These are phyloP conservation scores for Otus sunia DNA, from an alignment of 2,113 vertebrate genomes.

Conservation along the genomic window DNA sequence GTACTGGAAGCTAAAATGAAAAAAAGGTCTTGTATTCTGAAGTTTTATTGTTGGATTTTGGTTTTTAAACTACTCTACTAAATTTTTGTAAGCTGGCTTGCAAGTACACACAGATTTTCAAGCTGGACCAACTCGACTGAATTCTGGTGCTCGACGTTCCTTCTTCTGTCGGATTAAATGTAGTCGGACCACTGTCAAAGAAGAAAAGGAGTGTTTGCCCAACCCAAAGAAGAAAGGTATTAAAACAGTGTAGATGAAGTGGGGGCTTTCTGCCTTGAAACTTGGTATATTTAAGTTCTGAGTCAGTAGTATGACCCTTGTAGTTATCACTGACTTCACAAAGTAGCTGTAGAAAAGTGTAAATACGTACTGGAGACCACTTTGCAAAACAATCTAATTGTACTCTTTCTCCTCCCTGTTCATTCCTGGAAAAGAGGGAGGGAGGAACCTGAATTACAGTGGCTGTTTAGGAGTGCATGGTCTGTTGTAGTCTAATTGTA, in stretches of 20 bases:
- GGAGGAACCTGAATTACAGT: not conserved
- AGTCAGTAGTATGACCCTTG: not conserved
- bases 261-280: not conserved
- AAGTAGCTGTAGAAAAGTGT: not conserved
- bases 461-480: not conserved
- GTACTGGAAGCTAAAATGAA: not conserved
- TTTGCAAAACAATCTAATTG: not conserved
- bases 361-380: not conserved
- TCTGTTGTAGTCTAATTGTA: not conserved
- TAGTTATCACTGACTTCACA: not conserved
- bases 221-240: constrained; percentile 88
- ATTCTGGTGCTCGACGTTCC: constrained; percentile 87
- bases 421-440: not conserved
- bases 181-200: constrained; percentile 79
- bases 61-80: not conserved
- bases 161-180: constrained; percentile 92
- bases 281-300: not conserved
- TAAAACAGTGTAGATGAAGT: not conserved
- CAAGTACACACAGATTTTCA: constrained; percentile 88
- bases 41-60: not conserved
- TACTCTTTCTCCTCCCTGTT: not conserved
- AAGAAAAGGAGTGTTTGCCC: constrained; percentile 81
- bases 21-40: not conserved
- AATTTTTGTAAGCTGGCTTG: constrained; percentile 78
- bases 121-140: constrained; percentile 76